Percentiles rank a stretch among this genome's conserved stretches.
phyloP scores from a whole-genome alignment of 2,113 vertebrate genomes.

The Paralichthys olivaceus region DNA sequence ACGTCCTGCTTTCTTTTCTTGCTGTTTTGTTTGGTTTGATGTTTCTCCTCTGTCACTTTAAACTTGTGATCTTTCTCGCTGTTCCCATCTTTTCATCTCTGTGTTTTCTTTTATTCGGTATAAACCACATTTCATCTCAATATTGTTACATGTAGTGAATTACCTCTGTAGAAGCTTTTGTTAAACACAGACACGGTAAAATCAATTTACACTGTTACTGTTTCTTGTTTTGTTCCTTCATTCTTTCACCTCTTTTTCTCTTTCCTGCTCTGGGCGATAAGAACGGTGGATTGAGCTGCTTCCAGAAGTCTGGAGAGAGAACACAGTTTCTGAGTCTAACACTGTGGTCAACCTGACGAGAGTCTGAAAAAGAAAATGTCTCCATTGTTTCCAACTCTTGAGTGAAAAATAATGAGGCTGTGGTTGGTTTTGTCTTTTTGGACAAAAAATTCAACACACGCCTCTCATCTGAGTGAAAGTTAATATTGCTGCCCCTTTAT shows the following conservation, averaged over 20 bases:
- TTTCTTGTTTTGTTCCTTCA: conserved; percentile 6
- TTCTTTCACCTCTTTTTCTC: not conserved
- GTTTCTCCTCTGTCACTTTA: not conserved
- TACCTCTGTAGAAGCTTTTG: not conserved
- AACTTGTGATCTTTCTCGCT: not conserved
- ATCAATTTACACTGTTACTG: not conserved
- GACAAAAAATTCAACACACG: too few species aligned
- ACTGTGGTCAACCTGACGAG: conserved; percentile 21
- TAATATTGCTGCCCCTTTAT: too few species aligned
- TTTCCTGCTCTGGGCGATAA: conserved; percentile 21
- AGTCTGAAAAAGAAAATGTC: conserved; percentile 22
- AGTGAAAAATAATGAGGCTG: not conserved
- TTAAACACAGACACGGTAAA: conserved; percentile 10
- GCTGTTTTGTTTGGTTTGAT: too few species aligned
- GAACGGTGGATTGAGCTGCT: conserved; percentile 19
- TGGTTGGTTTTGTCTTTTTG: too few species aligned
- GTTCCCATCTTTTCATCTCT: not conserved
- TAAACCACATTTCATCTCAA: not conserved
- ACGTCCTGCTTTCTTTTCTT: too few species aligned
- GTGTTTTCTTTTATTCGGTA: not conserved
- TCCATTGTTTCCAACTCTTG: conserved; percentile 20
- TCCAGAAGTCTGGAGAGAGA: conserved; percentile 19
- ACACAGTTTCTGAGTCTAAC: conserved; percentile 18
- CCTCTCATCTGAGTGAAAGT: too few species aligned
- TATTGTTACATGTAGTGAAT: not conserved